These are phyloP conservation scores for Microchrysa polita DNA, from an alignment of 2,888 invertebrate genomes.

Conservation along the genomic window DNA sequence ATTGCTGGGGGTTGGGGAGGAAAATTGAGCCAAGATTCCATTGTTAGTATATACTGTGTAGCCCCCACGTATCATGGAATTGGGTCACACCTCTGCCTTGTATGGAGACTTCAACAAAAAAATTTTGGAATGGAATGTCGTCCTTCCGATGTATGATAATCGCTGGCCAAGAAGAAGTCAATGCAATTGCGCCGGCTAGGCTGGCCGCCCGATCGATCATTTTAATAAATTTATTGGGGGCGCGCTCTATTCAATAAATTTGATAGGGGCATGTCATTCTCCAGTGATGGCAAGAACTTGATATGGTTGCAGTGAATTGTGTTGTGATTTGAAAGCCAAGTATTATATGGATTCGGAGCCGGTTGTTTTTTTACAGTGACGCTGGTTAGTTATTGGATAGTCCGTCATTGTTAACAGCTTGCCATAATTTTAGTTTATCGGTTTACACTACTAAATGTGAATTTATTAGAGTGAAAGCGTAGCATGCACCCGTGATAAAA, in stretches of 20 bases:
- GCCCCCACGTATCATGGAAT: slow-evolving; percentile 24
- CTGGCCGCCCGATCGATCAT: slow-evolving; percentile 7
- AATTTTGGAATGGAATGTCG: neutral
- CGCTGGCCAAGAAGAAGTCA: neutral
- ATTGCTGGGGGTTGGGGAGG: too few relatives aligned
- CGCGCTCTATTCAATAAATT: neutral
- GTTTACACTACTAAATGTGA: too few relatives aligned
- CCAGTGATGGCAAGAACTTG: neutral
- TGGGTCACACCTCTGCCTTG: slow-evolving; percentile 47
- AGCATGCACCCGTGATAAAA: too few relatives aligned
- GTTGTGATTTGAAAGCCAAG: neutral
- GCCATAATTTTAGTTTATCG: too few relatives aligned
- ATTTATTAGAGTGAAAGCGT: too few relatives aligned
- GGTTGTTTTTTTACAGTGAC: too few relatives aligned
- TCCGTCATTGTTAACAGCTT: too few relatives aligned
- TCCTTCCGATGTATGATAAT: slow-evolving; percentile 6
- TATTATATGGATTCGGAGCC: too few relatives aligned
- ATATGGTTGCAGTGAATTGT: neutral
- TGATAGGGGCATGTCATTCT: neutral
- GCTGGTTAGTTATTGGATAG: too few relatives aligned
- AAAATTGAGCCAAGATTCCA: too few relatives aligned
- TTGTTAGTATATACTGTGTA: too few relatives aligned
- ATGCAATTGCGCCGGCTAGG: neutral
- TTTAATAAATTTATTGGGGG: slow-evolving; percentile 24
- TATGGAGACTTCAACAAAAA: neutral